A percentile compares a stretch with the other conserved stretches of the same genome.
These are phyloP conservation scores for Emydocephalus ijimae DNA, from an alignment of 2,113 vertebrate genomes.

Conservation along the genomic window DNA sequence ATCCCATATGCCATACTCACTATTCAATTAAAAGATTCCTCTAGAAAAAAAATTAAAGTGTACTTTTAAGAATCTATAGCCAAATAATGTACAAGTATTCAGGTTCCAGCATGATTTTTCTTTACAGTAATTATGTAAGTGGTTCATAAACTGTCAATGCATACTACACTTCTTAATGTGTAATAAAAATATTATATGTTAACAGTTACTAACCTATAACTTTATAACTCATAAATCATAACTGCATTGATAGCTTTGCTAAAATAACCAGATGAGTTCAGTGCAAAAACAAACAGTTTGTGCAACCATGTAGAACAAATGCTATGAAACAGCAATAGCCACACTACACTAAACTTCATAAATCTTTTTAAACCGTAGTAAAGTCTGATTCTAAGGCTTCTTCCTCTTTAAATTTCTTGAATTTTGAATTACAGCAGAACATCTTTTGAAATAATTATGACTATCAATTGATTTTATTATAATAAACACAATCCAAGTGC, in stretches of 20 bases:
- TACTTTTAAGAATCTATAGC: neutral
- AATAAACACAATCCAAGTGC: conserved; percentile 40
- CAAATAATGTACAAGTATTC: neutral
- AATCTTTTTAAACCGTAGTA: conserved; percentile 31
- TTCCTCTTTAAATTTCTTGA: conserved; percentile 46
- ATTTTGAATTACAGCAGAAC: conserved; percentile 54
- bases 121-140: conserved; percentile 3
- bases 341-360: conserved; percentile 10
- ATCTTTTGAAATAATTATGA: conserved; percentile 57
- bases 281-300: neutral
- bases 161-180: neutral
- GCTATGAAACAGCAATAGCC: neutral
- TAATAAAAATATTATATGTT: conserved; percentile 4
- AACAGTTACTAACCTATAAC: neutral
- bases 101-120: neutral
- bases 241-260: neutral
- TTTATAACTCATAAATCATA: neutral
- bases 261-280: neutral
- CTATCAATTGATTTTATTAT: conserved; percentile 61
- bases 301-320: conserved; percentile 1
- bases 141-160: neutral
- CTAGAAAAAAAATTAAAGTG: neutral
- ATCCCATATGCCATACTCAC: neutral
- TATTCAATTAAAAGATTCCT: neutral
- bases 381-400: conserved; percentile 20